phyloP scores from a whole-genome alignment of 2,888 invertebrate species.

The Phlogophora meticulosa region DNA sequence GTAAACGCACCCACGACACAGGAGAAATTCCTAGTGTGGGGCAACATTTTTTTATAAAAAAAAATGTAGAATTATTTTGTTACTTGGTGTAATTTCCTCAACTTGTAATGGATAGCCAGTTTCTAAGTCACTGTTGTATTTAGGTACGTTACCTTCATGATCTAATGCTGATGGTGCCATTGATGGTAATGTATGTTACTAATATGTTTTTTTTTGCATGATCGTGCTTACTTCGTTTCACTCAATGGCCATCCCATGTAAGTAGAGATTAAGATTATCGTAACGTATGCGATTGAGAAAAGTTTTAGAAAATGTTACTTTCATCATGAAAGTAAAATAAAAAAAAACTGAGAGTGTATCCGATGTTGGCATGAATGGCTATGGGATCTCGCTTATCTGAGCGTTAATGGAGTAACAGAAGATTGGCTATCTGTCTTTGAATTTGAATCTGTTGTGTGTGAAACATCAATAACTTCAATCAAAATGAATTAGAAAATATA shows the following conservation, averaged over 20 bases:
- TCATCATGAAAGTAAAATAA: slow-evolving; percentile 24
- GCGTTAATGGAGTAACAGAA: slow-evolving; percentile 12
- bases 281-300: slow-evolving; percentile 11
- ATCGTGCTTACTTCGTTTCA: slow-evolving; percentile 9
- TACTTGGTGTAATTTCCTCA: neutral
- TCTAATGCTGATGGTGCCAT: slow-evolving; percentile 3
- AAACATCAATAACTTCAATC: neutral
- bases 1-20: no score
- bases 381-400: neutral
- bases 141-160: neutral
- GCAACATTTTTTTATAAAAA: no score
- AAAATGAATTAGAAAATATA: neutral
- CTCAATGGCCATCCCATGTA: neutral
- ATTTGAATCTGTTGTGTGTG: slow-evolving; percentile 5
- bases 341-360: slow-evolving; percentile 25
- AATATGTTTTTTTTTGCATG: neutral
- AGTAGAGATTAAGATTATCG: neutral
- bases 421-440: slow-evolving; percentile 14
- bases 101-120: neutral
- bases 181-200: slow-evolving; percentile 23
- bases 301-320: slow-evolving; percentile 22
- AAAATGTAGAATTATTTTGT: slow-evolving; percentile 6
- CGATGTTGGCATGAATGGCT: slow-evolving; percentile 21
- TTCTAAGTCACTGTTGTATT: neutral
- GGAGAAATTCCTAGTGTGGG: no score